phyloP scores from a whole-genome alignment of 2,797 vertebrate species.

The Alfaro cultratus region DNA sequence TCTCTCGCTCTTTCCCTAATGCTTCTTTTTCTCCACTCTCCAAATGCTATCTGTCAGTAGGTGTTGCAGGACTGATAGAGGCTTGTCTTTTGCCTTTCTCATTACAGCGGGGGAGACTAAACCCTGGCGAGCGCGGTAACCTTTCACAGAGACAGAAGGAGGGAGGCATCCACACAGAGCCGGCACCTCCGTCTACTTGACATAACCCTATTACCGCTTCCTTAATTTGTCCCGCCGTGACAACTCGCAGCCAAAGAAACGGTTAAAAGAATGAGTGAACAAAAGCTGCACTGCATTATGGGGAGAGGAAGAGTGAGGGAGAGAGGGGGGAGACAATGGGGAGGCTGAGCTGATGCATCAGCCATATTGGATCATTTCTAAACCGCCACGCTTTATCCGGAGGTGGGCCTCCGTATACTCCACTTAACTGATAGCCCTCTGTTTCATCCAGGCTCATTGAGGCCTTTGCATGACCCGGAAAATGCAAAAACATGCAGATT shows the following conservation, averaged over 20 bases:
- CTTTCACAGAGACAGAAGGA: conserved; percentile 75
- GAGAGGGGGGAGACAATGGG: conserved; percentile 50
- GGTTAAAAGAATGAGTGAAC: conserved; percentile 77
- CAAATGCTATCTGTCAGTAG: conserved; percentile 73
- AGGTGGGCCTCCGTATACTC: conserved; percentile 43
- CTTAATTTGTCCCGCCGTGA: conserved; percentile 75
- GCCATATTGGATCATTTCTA: conserved; percentile 66
- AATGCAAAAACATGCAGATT: conserved; percentile 23
- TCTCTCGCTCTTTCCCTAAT: conserved; percentile 64
- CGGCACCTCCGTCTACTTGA: conserved; percentile 76
- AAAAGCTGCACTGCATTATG: conserved; percentile 76
- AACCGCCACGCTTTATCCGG: conserved; percentile 48
- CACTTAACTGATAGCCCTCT: conserved; percentile 38
- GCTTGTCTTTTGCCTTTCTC: conserved; percentile 72
- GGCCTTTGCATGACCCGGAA: conserved; percentile 19
- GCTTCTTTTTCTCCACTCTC: conserved; percentile 62
- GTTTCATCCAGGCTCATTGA: not conserved
- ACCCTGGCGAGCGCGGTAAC: conserved; percentile 61
- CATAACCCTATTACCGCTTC: conserved; percentile 77
- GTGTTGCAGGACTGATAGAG: conserved; percentile 68
- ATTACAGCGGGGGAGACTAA: conserved; percentile 68
- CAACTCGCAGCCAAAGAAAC: conserved; percentile 71
- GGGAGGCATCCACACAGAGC: conserved; percentile 69
- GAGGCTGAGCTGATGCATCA: conserved; percentile 60
- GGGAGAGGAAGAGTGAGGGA: conserved; percentile 12